These are phyloP conservation scores for Amniataba percoides DNA, from an alignment of 2,797 vertebrate genomes.

Conservation along the genomic window DNA sequence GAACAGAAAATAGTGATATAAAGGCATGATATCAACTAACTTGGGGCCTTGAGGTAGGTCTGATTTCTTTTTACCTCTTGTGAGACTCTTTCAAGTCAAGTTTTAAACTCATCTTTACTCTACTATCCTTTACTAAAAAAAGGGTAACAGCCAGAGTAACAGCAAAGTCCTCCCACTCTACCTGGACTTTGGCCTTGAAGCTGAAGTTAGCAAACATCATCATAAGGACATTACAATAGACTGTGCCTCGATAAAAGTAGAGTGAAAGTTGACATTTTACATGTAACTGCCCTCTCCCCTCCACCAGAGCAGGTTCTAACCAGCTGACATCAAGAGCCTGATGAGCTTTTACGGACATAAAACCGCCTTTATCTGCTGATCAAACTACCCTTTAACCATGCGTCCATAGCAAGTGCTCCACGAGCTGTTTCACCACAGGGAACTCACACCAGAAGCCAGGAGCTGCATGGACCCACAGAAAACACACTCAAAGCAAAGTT, in stretches of 20 bases:
- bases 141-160: no score
- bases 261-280: background rate
- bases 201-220: background rate
- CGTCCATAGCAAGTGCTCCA: background rate
- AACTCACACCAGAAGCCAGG: background rate
- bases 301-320: background rate
- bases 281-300: background rate
- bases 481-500: conserved; percentile 1
- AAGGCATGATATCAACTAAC: no score
- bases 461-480: background rate
- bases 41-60: no score
- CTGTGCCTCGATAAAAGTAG: background rate
- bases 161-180: background rate
- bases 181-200: conserved; percentile 9
- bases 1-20: no score
- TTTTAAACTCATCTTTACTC: no score
- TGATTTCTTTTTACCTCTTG: no score
- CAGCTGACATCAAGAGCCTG: background rate
- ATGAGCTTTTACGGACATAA: background rate
- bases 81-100: no score
- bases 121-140: background rate
- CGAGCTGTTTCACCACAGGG: background rate
- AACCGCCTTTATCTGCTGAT: no score
- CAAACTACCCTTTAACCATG: background rate
- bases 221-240: background rate